Evolutionary conservation across 2,888 invertebrate genomes (phyloP), one percentile per base, ranked within the genome.

Genomic region (Unio pictorum): DNA sequence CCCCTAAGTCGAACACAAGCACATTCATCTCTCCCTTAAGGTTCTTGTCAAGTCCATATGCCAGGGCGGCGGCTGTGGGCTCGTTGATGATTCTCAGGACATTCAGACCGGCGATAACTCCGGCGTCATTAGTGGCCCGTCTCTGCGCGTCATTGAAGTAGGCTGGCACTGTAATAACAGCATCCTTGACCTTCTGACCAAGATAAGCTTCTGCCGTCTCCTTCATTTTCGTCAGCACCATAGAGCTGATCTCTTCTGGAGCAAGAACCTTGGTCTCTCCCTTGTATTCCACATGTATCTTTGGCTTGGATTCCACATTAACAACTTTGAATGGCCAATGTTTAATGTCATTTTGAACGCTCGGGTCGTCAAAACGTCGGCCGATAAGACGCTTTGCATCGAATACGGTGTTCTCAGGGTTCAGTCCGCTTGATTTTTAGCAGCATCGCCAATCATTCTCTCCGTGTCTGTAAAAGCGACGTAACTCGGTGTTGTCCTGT

Each of bases 221-320:
- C 4, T 30, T 30, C 30, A 30, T 30, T 30, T 30, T 30, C 30
- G 93, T 94, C 80, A 97, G 92, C 66, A 96, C 95, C 96, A 96
- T 96, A 61, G 96, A 95, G 88, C 94, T 94, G 80, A 96, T 94
- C 91, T 96, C 96, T 90, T 96, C 96, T 0, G 96, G 95, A 90
- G 94, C 94, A 92, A 96, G 96, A 23, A 93, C 93, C 90, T 96
- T 97, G 73, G 91, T 91, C 91, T 96, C 96, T 61, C 95, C 96
- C 88, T 96, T 96, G 92, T 78, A 82, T 61, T 86, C 87, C 6
- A 85, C 88, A 71, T 85, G 76, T 8, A 89, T 78, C 63, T 84
- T 85, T 8, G 88, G 88, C 72, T 87, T 87, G 20, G 76, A 77
- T 4, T 66, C 72, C 30, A 68, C 72, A 62, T 76, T 83, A 30